Conservation (phyloP, 2,113 vertebrate species). For the Pogonocichla stellata region DNA sequence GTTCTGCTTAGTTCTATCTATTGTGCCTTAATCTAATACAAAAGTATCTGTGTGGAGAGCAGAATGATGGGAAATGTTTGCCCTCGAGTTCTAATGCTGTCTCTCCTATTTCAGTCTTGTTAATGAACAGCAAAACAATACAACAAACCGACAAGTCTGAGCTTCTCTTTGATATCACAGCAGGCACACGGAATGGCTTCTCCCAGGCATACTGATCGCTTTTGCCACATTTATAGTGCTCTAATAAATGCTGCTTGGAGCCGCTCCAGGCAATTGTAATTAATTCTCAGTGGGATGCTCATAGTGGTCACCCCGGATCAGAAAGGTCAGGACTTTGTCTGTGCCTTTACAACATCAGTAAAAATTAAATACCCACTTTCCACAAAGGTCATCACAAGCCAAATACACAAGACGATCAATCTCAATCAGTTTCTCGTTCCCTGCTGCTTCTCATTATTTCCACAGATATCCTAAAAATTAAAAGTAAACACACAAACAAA, state of each 20-base stretch:
- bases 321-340: slow-evolving; percentile 58
- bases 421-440: not conserved
- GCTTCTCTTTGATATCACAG: slow-evolving; percentile 10
- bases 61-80: slow-evolving; percentile 22
- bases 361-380: slow-evolving; percentile 59
- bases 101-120: slow-evolving; percentile 20
- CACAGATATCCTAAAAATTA: slow-evolving; percentile 24
- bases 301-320: slow-evolving; percentile 44
- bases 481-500: slow-evolving; percentile 19
- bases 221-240: slow-evolving; percentile 43
- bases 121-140: slow-evolving; percentile 45
- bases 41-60: not conserved
- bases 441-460: slow-evolving; percentile 45
- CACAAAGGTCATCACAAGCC: slow-evolving; percentile 34
- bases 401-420: not conserved
- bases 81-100: slow-evolving; percentile 15
- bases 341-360: slow-evolving; percentile 60
- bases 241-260: slow-evolving; percentile 46
- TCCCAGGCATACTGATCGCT: not conserved
- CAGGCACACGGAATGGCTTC: slow-evolving; percentile 3
- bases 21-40: not conserved
- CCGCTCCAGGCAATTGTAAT: slow-evolving; percentile 47
- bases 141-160: slow-evolving; percentile 15
- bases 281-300: slow-evolving; percentile 63
- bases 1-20: not conserved